Evolutionary conservation across 2,888 invertebrate species (phyloP).

Genomic region (Ectemnius continuus): DNA sequence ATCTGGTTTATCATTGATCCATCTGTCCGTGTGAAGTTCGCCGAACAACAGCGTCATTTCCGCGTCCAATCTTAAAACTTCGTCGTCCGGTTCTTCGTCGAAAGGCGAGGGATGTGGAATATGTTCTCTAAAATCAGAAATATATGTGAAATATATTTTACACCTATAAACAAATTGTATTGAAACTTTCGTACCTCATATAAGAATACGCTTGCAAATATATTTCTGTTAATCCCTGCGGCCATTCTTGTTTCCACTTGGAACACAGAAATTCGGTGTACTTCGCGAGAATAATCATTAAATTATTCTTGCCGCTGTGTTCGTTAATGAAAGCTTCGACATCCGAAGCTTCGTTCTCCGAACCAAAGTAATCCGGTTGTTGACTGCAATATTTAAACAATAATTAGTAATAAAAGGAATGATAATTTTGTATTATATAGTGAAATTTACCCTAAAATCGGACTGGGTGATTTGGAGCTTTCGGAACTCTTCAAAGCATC

Average conservation of each 20-base stretch:
- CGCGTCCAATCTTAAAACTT: conserved; percentile 77
- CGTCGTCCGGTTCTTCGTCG: conserved; percentile 73
- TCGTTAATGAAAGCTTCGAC: conserved; percentile 83
- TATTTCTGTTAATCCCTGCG: conserved; percentile 80
- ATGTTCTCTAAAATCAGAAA: conserved; percentile 77
- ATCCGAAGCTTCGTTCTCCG: conserved; percentile 83
- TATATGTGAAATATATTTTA: not conserved
- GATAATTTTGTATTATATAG: not conserved
- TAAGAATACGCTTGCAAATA: conserved; percentile 83
- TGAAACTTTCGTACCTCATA: conserved; percentile 75
- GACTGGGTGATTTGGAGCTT: conserved; percentile 72
- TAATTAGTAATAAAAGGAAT: not conserved
- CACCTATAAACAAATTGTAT: not conserved
- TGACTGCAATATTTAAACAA: conserved; percentile 27
- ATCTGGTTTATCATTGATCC: conserved; percentile 70
- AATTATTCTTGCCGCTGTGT: conserved; percentile 76
- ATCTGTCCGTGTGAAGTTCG: conserved; percentile 79
- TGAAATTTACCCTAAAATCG: conserved; percentile 57
- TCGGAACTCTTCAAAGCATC: conserved; percentile 68
- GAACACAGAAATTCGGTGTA: conserved; percentile 81
- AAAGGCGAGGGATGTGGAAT: conserved; percentile 79
- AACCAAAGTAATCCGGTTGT: conserved; percentile 82
- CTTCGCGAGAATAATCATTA: conserved; percentile 81
- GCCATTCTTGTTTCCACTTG: conserved; percentile 85
- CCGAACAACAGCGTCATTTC: conserved; percentile 80